phyloP scores from a whole-genome alignment of 2,888 invertebrate species.

The Oscheius sp. region DNA sequence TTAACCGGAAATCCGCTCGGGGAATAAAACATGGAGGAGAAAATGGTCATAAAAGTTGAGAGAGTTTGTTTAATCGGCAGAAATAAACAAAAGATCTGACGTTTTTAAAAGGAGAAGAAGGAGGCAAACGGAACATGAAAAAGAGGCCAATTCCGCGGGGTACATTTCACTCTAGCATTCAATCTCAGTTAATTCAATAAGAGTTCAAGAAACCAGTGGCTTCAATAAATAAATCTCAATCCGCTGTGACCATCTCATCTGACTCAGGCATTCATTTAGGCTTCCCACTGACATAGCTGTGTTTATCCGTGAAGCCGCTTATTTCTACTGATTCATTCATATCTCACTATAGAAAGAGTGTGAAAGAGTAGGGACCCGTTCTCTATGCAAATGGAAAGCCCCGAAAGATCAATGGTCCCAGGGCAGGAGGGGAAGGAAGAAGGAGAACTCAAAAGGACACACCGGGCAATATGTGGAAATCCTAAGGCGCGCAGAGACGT shows the following conservation, averaged over 20 bases:
- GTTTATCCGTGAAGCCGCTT: background rate
- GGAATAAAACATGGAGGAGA: background rate
- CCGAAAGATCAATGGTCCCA: conserved; percentile 15
- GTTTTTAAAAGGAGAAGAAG: no score
- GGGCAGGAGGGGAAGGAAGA: background rate
- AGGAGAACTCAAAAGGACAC: conserved; percentile 1
- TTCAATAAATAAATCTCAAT: no score
- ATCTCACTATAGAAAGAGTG: background rate
- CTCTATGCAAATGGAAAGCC: conserved; percentile 13
- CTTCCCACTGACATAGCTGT: background rate
- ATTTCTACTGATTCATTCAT: background rate
- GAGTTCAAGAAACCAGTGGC: no score
- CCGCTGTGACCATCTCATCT: no score
- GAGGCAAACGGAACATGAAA: no score
- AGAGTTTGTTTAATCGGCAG: no score
- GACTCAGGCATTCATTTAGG: no score
- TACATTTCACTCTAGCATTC: no score
- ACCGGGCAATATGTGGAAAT: background rate
- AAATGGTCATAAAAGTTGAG: background rate
- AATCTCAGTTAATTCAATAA: no score
- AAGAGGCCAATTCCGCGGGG: background rate
- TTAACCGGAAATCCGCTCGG: background rate
- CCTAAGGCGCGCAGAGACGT: background rate
- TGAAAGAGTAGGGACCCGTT: background rate
- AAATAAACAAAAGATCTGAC: no score